Evolutionary conservation across 2,113 vertebrate genomes (phyloP), one percentile per base, ranked within the genome.

Genomic region (Cynocephalus volans): DNA sequence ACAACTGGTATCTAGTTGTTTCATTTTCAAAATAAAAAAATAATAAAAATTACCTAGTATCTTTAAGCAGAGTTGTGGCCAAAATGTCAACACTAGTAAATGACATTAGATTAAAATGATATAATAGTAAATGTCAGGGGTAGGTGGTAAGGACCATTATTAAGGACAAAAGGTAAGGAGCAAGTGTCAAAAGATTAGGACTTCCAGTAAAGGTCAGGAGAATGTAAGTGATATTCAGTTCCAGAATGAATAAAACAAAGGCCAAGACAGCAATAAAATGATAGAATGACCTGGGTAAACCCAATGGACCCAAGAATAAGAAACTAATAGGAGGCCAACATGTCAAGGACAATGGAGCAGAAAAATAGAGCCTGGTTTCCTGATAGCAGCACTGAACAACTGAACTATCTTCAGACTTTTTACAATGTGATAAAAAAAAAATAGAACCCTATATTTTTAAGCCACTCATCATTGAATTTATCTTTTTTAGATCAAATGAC

Each of bases 161-260:
- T 13, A 41, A 84, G 41, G 45, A 72, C 18, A 72, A 62, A 24
- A 62, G 60, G 24, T 4, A 77, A 26, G n/a, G 14, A 69, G 52
- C 36, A 60, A 23, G 65, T 2, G 8, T 41, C 62, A 79, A 24
- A 58, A 26, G 21, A 5, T 36, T 14, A 52, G 24, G 33, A 52
- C 62, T 52, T 50, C 41, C 18, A 33, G 48, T 9, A 19, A 12
- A 36, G 81, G 10, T 11, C 2, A 54, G 45, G 19, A 19, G 5
- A n/a, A 15, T 1, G 0, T 1, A n/a, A 17, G 45, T 28, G 64
- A 2, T 2, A 1, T 4, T 85, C 15, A 17, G 79, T 69, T 67
- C 45, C 45, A 33, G 33, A 52, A 36, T 0, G n/a, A 72, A 24
- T 1, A 15, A 11, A 14, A 48, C 24, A 48, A 72, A 28, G 26